These are phyloP conservation scores for Pollenia labialis DNA, from an alignment of 2,888 invertebrate genomes.

Conservation along the genomic window DNA sequence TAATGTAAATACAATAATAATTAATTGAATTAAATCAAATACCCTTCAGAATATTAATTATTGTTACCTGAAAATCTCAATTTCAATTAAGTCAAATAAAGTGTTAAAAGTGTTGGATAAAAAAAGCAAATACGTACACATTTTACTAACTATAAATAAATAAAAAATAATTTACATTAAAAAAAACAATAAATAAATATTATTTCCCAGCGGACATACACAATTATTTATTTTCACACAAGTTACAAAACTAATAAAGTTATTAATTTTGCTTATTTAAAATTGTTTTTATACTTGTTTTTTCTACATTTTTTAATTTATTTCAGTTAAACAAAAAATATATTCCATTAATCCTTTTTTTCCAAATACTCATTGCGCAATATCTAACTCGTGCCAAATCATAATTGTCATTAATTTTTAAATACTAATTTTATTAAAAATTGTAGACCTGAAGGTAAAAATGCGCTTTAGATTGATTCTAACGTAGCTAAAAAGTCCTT, in stretches of 20 bases:
- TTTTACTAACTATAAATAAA: not conserved
- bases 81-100: conserved; percentile 6
- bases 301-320: no score
- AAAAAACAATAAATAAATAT: not conserved
- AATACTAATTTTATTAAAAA: conserved; percentile 17
- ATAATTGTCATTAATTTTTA: no score
- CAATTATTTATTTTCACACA: not conserved
- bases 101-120: not conserved
- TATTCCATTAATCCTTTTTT: conserved; percentile 34
- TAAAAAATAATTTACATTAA: not conserved
- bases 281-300: no score
- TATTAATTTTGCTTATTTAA: not conserved
- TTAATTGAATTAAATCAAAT: conserved; percentile 9
- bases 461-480: conserved; percentile 32
- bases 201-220: not conserved
- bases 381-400: no score
- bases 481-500: not conserved
- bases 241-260: not conserved
- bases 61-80: not conserved
- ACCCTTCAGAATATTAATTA: conserved; percentile 11
- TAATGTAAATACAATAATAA: not conserved
- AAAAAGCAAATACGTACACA: not conserved
- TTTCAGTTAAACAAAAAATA: no score
- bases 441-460: conserved; percentile 27
- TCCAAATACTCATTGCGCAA: no score